Evolutionary conservation across 2,113 vertebrate genomes (phyloP), one percentile per base, ranked within the genome.

Genomic region (Cheilinus undulatus): DNA sequence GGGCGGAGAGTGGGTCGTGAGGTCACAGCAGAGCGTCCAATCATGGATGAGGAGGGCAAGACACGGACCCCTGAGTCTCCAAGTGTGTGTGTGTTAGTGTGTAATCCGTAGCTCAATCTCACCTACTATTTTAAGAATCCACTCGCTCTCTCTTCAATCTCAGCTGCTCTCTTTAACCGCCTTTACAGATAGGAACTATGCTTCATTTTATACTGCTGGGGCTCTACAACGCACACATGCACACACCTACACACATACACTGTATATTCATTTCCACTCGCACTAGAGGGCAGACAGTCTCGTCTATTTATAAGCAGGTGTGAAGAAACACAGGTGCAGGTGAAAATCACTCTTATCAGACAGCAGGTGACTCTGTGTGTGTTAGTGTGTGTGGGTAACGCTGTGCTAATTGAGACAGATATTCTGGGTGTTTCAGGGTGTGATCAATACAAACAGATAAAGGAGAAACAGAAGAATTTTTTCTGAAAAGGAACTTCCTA

Each of bases 261-360:
- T 13, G 58, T 20, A 76, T 17, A 24, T 28, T 46, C n/a, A 45
- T 38, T 46, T 56, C 81, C 62, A 67, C 66, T 50, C 42, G 32
- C 26, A 48, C 69, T 57, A 56, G 60, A 78, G 78, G 73, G 72
- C 54, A 48, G 61, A 59, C 27, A 71, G 30, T 26, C 8, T 38
- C 42, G 80, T 73, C 90, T 89, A 89, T 90, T 86, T 84, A 84
- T 92, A 90, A 66, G 69, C 71, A 85, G 76, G 86, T 80, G 84
- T 38, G 80, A 84, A 82, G 50, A 64, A 28, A 52, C 85, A 77
- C 83, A 83, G 84, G 74, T 87, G 87, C 74, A 67, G 74, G 71
- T 74, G 73, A 84, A 73, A 76, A 60, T 65, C 54, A 36, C 50
- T 80, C 59, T 74, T 45, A 73, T 69, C 64, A 17, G 45, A 69